phyloP scores from a whole-genome alignment of 2,113 vertebrate species.

The Melanotaenia duboulayi region DNA sequence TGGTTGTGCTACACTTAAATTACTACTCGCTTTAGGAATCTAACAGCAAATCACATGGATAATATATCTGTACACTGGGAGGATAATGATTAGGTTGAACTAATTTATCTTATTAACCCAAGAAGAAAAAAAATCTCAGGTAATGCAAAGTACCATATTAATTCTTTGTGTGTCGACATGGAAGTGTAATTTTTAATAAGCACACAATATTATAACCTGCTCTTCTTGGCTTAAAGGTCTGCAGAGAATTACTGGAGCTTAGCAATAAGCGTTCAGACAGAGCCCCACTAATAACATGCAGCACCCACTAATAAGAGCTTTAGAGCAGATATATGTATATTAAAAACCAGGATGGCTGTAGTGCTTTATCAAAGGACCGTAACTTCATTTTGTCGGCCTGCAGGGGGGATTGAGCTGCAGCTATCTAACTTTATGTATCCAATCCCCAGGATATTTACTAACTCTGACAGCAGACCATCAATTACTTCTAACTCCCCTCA shows the following conservation, averaged over 20 bases:
- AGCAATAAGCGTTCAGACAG: slow-evolving; percentile 45
- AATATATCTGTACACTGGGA: background rate
- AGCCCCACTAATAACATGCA: slow-evolving; percentile 53
- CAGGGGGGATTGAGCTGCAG: slow-evolving; percentile 37
- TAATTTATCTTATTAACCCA: background rate
- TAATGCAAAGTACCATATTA: slow-evolving; percentile 34
- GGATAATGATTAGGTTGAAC: slow-evolving; percentile 2
- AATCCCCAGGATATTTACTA: slow-evolving; percentile 51
- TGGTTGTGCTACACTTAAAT: too few relatives aligned
- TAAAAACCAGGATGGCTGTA: slow-evolving; percentile 38
- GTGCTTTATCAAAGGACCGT: slow-evolving; percentile 32
- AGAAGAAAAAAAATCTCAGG: background rate
- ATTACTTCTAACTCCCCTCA: slow-evolving; percentile 46
- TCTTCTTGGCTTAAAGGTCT: slow-evolving; percentile 40
- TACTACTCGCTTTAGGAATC: background rate
- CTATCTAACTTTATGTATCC: slow-evolving; percentile 45
- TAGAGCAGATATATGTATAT: slow-evolving; percentile 54
- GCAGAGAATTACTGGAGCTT: slow-evolving; percentile 54
- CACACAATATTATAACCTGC: slow-evolving; percentile 24
- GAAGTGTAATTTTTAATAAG: slow-evolving; percentile 49
- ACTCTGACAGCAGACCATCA: slow-evolving; percentile 46
- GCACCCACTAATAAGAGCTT: slow-evolving; percentile 61
- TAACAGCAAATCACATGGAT: background rate
- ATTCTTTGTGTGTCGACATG: slow-evolving; percentile 31
- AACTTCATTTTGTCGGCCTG: slow-evolving; percentile 20